Conservation (phyloP, 2,113 vertebrate genomes). For the Menura novaehollandiae region DNA sequence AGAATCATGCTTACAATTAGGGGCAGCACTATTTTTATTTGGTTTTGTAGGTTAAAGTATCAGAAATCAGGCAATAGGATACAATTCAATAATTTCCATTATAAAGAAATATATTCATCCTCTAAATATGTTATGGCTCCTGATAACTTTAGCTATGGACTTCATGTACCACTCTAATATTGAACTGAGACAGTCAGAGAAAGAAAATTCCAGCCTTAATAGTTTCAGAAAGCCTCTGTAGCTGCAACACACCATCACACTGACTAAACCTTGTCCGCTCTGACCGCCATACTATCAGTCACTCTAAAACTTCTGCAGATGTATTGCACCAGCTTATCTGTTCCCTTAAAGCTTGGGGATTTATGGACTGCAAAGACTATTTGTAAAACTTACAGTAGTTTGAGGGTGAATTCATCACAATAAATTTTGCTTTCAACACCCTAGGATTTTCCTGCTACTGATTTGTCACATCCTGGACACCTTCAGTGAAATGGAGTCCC, state of each 20-base stretch:
- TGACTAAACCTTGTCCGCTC: neutral
- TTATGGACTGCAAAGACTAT: conserved; percentile 26
- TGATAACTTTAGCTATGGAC: neutral
- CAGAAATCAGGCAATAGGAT: neutral
- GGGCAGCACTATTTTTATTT: neutral
- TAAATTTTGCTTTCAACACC: neutral
- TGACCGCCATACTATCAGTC: neutral
- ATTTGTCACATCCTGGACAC: neutral
- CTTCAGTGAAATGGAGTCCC: neutral
- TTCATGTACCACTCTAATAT: neutral
- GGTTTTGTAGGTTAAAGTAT: neutral
- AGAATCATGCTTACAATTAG: neutral
- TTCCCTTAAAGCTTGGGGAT: neutral
- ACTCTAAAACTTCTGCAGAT: neutral
- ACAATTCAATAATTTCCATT: neutral
- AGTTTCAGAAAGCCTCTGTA: neutral
- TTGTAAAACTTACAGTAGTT: neutral
- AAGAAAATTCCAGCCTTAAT: neutral
- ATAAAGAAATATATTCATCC: neutral
- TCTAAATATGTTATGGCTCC: neutral
- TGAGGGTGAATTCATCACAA: neutral
- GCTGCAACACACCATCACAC: neutral
- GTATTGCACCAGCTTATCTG: neutral
- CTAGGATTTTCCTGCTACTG: neutral
- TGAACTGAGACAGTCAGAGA: neutral